Evolutionary conservation across 2,888 invertebrate species (phyloP), one percentile per base, ranked within the genome.

Genomic region (Rotaria magnacalcarata): DNA sequence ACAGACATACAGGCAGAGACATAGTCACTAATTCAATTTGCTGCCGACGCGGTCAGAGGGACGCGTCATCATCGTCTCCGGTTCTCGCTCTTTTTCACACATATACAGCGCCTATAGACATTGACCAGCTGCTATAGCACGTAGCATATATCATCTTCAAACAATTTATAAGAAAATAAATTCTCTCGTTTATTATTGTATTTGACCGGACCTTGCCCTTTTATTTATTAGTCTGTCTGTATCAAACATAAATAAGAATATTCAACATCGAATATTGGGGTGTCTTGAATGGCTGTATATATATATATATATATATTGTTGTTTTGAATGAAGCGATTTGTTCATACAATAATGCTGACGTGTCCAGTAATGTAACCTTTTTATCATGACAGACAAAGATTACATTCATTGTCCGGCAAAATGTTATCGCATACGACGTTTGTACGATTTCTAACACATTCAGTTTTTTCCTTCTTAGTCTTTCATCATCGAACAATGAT

Each of bases 1-100:
- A 8, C 10, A 50, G 10, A 50, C 34, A 27, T 34, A 67, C 34
- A 7, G 14, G 34, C 34, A 67, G 34, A 52, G 3, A 67, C 67
- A 67, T 67, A 67, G 34, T 67, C 67, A 16, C 67, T 67, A 67
- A 67, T 67, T 67, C 67, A 67, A 67, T 67, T 67, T 67, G 27
- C 67, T 67, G 67, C 34, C 67, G 67, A 34, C 67, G 67, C 67
- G 67, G 67, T 67, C 67, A 67, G 16, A 67, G 67, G 34, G 67
- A 67, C 67, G 67, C 67, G 67, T 67, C 67, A 27, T 67, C 67
- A 67, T n/a, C 67, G 67, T 67, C 67, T 67, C 34, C 27, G 27
- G 16, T 67, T 27, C 67, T 67, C 67, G 27, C 34, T 67, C 67
- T 67, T 14, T 16, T 16, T 67, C 27, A 34, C 16, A 67, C 27